These are phyloP conservation scores for Myotis lucifugus DNA, from an alignment of 2,113 vertebrate genomes.

Conservation along the genomic window DNA sequence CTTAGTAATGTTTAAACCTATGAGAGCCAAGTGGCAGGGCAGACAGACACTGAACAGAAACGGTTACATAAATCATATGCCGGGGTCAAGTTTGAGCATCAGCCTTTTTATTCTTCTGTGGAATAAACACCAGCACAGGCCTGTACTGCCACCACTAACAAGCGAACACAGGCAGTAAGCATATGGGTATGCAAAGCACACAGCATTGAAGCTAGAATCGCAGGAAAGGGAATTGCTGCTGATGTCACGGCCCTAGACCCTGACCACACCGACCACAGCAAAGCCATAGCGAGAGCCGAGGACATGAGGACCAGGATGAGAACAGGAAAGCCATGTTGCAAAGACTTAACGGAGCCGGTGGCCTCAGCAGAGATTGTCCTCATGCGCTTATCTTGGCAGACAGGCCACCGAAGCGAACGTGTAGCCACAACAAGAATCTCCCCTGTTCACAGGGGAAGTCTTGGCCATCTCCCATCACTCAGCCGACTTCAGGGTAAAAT, in stretches of 20 bases:
- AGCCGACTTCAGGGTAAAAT: slow-evolving; percentile 38
- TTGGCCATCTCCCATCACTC: not conserved
- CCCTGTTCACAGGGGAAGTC: not conserved
- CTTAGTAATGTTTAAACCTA: not conserved
- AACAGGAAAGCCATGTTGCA: slow-evolving; percentile 21
- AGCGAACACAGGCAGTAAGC: not conserved
- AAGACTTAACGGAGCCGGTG: slow-evolving; percentile 49
- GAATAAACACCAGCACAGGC: not conserved
- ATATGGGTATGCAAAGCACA: no score
- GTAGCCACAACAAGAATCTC: slow-evolving; percentile 53
- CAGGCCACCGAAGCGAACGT: slow-evolving; percentile 60
- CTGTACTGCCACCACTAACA: accelerated
- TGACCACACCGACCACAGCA: not conserved
- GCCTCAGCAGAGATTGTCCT: not conserved
- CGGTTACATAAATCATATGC: not conserved
- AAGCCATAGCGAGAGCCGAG: not conserved
- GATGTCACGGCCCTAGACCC: not conserved
- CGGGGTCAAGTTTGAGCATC: not conserved
- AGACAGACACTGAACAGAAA: not conserved
- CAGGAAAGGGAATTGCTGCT: not conserved
- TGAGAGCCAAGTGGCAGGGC: not conserved
- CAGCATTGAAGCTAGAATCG: not conserved
- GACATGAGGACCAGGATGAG: slow-evolving; percentile 9
- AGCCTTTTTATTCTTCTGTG: no score
- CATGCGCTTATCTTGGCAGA: slow-evolving; percentile 50